phyloP scores from a whole-genome alignment of 2,888 invertebrate genomes.

The Ennomos quercinarius region DNA sequence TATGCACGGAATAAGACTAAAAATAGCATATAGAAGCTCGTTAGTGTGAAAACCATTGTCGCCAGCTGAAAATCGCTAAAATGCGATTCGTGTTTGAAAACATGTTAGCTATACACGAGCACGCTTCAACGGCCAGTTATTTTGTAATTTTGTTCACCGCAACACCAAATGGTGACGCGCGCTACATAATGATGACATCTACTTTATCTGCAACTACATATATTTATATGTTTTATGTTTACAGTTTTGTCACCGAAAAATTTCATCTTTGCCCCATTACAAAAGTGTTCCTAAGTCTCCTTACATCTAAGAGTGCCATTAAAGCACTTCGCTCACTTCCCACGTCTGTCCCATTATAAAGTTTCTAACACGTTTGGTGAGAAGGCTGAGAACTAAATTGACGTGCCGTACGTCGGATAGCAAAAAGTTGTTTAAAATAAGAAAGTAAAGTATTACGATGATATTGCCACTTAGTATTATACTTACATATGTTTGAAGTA shows the following conservation, averaged over 20 bases:
- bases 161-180: too few species aligned
- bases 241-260: constrained; percentile 16
- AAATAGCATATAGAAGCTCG: too few species aligned
- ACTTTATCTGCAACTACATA: too few species aligned
- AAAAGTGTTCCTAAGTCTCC: constrained; percentile 18
- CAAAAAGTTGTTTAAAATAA: constrained; percentile 15
- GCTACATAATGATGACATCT: too few species aligned
- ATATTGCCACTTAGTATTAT: not conserved
- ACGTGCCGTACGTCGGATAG: constrained; percentile 32
- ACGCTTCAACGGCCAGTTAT: too few species aligned
- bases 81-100: too few species aligned
- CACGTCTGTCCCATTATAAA: constrained; percentile 69
- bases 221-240: not conserved
- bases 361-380: constrained; percentile 56
- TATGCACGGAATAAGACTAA: too few species aligned
- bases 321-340: constrained; percentile 55
- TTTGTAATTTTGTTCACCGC: too few species aligned
- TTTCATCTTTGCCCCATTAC: constrained; percentile 6
- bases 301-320: constrained; percentile 48
- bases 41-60: too few species aligned
- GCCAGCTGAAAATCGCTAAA: too few species aligned
- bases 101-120: too few species aligned
- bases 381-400: constrained; percentile 40
- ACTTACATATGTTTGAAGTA: too few species aligned
- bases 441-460: not conserved